Percentiles rank a stretch among this genome's conserved stretches.
phyloP scores from a whole-genome alignment of 2,113 vertebrate species.

The Deroptyus accipitrinus region DNA sequence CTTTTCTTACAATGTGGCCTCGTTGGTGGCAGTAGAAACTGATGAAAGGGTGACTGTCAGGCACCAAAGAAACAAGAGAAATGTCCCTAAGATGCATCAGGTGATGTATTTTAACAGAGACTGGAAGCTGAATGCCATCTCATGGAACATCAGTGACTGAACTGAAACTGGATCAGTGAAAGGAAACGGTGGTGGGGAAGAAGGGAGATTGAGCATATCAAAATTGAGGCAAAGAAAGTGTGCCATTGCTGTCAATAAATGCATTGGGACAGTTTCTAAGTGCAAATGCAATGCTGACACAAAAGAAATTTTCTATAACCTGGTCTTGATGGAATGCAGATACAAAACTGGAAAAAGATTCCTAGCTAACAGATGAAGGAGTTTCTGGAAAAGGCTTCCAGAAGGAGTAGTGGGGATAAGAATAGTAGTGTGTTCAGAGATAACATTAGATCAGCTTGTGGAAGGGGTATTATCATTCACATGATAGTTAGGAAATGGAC shows the following conservation, averaged over 20 bases:
- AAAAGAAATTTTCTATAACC: background rate
- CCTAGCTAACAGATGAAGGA: background rate
- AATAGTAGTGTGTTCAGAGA: background rate
- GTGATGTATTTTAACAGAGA: background rate
- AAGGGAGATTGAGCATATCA: background rate
- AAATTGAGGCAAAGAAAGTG: background rate
- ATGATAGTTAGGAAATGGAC: conserved; percentile 18
- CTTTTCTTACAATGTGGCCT: background rate
- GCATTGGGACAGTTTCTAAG: background rate
- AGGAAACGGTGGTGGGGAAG: background rate
- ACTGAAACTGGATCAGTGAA: background rate
- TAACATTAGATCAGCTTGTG: background rate
- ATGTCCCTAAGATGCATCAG: background rate
- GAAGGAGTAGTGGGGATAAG: background rate
- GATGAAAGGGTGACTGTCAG: background rate
- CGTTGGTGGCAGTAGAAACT: background rate
- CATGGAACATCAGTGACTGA: background rate
- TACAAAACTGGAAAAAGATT: background rate
- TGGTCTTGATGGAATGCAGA: background rate
- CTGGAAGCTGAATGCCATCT: background rate
- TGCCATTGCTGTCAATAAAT: background rate
- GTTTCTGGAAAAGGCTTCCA: conserved; percentile 8
- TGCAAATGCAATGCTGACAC: background rate
- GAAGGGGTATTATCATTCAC: conserved; percentile 11
- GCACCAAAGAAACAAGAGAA: background rate